Conservation (phyloP, 2,113 vertebrate genomes). For the Actenoides hombroni region DNA sequence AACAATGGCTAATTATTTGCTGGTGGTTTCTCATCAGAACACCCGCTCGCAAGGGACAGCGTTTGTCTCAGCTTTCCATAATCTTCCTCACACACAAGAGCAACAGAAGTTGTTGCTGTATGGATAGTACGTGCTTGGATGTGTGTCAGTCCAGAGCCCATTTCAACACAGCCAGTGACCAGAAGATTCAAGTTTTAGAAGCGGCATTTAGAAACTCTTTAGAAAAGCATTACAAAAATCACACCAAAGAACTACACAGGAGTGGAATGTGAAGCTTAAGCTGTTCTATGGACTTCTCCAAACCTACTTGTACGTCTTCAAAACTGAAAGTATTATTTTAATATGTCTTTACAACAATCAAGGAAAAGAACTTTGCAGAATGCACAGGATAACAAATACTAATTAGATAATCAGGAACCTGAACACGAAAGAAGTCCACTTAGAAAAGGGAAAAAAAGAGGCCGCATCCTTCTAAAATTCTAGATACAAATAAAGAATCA, state of each 20-base stretch:
- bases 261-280: background rate
- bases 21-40: background rate
- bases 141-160: background rate
- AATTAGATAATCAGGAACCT: background rate
- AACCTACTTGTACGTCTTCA: background rate
- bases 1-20: background rate
- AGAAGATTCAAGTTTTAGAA: background rate
- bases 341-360: background rate
- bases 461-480: background rate
- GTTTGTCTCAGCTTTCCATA: background rate
- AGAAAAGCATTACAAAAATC: background rate
- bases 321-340: background rate
- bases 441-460: background rate
- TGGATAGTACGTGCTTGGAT: background rate
- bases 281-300: background rate
- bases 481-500: background rate
- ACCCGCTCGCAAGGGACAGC: background rate
- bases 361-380: conserved; percentile 4
- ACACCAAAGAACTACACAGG: background rate
- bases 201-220: background rate
- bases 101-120: background rate
- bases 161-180: background rate
- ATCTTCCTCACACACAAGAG: background rate
- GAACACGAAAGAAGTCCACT: background rate
- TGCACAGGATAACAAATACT: background rate